Evolutionary conservation across 1,140 invertebrate species (phyloP), one percentile per base, ranked within the genome.

Genomic region (Megathymus violae): DNA sequence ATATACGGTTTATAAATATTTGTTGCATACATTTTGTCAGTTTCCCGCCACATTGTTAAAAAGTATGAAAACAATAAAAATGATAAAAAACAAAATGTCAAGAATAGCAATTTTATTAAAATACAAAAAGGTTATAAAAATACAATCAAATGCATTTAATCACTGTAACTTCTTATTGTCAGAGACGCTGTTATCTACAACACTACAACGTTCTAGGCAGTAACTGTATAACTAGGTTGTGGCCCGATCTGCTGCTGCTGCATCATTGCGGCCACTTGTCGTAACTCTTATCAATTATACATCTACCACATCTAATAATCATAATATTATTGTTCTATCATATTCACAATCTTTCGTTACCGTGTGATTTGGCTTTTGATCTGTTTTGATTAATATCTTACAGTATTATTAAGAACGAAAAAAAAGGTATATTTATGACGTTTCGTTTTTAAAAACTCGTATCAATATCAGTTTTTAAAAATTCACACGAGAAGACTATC

Each of bases 91-190:
- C 81, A 74, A 83, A 43, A 41, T 83, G 80, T 79, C 78, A 85
- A 88, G 84, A 88, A 90, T 89, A 89, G 86, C 82, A 90, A 88
- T 85, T 90, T 90, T 90, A 90, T 90, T 82, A 89, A 90, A 88
- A 89, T 87, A 90, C 85, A 90, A 89, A 89, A 86, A 80, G 81
- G 74, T 85, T 89, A 88, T 89, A 90, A 88, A 87, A 90, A 88
- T 90, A 89, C 85, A 90, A 90, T 90, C 85, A 90, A 90, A 90
- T 90, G 88, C 85, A 82, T 82, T 85, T 73, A 78, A 88, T 87
- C 87, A 90, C 88, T 90, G 85, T 82, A 87, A 85, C 80, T 87
- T 81, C 68, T 77, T 85, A 83, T 80, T 74, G 78, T 80, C 71
- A 78, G 68, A 68, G 76, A 80, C 64, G 76, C 71, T 59, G 71